Base-by-base conservation (phyloP, 2,797 vertebrate species). In the Melanotaenia boesemani region DNA sequence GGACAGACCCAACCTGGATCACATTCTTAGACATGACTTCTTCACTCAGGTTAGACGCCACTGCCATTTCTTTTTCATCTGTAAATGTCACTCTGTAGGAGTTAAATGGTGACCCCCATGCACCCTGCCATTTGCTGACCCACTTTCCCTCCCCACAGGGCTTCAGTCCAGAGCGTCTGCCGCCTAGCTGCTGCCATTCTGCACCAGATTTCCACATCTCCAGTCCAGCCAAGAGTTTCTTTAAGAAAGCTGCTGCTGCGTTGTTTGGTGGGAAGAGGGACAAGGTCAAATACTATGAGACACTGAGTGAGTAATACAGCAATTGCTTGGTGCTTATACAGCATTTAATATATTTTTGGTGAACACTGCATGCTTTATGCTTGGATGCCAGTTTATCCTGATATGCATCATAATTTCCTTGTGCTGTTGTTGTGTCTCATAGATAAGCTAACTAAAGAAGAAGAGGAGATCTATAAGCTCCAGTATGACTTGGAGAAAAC, bases 181-280 rank as follows among this genome's bases (percentile, higher is more conserved):
- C 97, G 18, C 91, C 96, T 32, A 98, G 95, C 92, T 99, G 97
- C 84, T 99, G 98, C 90, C 97, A 98, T 59, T 97, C 96, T 0
- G 93, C 97, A 74, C 98, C 98, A 66, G 98, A 99, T 82, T 99
- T 99, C 89, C 98, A 99, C 67, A 86, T 98, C 81, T 97, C 98
- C 60, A 99, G 98, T 86, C 98, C 98, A 7, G 97, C 98, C 63
- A 99, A 98, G 93, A 99, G 96, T 87, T 99, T 99, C 90, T 99
- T 99, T 89, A 98, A 97, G 91, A 99, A 99, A 90, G 98, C 98
- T 12, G 98, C 97, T 7, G 98, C 98, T 34, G 98, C 98, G 7
- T 95, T 99, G 26, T 99, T 99, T 34, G 98, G 98, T 41, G 97
- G 98, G 65, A 98, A 96, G 92, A 97, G 96, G 85, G 97, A 99